Conservation (phyloP, 2,113 vertebrate species). For the Stercorarius parasiticus region DNA sequence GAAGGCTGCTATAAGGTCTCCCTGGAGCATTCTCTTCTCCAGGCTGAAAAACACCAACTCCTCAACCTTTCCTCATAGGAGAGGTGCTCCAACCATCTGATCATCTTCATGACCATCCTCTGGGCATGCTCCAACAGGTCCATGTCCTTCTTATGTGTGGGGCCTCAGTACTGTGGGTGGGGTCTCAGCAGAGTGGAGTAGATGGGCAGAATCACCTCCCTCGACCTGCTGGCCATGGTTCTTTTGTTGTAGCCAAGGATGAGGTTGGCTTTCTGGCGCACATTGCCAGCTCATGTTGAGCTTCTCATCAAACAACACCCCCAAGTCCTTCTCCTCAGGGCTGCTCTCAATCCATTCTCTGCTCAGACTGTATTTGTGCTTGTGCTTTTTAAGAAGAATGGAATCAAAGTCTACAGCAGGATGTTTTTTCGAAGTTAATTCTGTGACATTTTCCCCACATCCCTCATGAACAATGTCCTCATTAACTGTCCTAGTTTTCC, state of each 20-base stretch:
- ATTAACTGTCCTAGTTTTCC: neutral
- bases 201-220: neutral
- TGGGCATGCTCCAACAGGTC: neutral
- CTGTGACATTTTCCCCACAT: neutral
- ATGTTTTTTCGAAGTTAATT: neutral
- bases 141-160: neutral
- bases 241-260: too few species aligned
- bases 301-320: neutral
- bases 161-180: neutral
- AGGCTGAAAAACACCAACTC: neutral
- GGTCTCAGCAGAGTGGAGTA: neutral
- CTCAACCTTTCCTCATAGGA: neutral
- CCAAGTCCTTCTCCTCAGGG: neutral
- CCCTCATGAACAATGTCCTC: neutral
- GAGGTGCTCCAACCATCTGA: neutral
- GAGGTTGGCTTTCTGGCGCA: neutral
- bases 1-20: neutral
- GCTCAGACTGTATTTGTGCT: neutral
- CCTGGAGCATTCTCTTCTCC: neutral
- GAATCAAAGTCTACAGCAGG: neutral
- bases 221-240: neutral
- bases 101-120: neutral
- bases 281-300: too few species aligned
- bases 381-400: neutral
- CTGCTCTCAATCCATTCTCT: neutral